Conservation (phyloP, 2,113 vertebrate species). For the Benitochromis conjunctus region DNA sequence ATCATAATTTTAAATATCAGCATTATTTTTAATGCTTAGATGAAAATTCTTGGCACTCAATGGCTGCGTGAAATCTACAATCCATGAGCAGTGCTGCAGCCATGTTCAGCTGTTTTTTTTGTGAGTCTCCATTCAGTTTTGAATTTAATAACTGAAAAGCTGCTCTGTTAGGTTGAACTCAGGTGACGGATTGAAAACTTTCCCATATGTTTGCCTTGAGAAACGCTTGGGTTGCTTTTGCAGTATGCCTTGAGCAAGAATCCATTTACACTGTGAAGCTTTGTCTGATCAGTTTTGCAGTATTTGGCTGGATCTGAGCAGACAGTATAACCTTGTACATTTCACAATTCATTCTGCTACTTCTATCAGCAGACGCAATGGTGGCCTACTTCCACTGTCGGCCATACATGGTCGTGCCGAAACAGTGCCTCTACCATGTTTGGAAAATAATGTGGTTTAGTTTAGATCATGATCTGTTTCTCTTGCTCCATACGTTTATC, state of each 20-base stretch:
- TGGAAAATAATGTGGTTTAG: not conserved
- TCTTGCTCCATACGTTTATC: not conserved
- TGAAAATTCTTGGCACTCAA: not conserved
- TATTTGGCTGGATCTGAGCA: not conserved
- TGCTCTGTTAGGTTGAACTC: not conserved
- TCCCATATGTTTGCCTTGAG: not conserved
- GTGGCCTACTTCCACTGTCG: not conserved
- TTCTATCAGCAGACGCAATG: not conserved
- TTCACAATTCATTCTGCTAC: not conserved
- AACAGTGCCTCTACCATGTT: not conserved
- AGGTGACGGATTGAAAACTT: not conserved
- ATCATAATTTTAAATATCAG: not conserved
- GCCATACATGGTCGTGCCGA: not conserved
- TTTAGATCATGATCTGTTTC: not conserved
- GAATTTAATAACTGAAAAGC: not conserved
- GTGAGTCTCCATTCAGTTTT: not conserved
- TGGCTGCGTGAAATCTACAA: not conserved
- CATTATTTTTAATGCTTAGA: not conserved
- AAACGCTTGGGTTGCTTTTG: not conserved
- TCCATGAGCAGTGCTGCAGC: not conserved
- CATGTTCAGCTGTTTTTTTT: not conserved
- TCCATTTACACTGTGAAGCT: not conserved
- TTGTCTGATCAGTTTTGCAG: not conserved
- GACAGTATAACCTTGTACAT: not conserved
- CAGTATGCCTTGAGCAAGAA: not conserved